Conservation (phyloP, 2,113 vertebrate species). For the Platycercus adscitus region DNA sequence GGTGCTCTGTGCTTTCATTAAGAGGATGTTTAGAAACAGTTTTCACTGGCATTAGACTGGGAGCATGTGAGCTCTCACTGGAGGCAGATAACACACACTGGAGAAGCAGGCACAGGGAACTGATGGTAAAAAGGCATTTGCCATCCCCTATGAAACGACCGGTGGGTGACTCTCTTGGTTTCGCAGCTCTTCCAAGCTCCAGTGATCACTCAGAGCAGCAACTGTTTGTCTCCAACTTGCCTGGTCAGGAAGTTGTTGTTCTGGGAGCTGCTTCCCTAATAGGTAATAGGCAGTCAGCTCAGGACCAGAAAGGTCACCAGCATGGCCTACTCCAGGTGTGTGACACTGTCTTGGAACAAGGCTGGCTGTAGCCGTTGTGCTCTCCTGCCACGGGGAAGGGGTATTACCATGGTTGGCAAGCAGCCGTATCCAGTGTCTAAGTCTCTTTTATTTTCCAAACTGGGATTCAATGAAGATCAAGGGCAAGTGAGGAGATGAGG, state of each 20-base stretch:
- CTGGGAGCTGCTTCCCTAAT: neutral
- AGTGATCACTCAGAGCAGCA: neutral
- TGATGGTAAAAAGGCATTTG: conserved; percentile 32
- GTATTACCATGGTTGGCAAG: conserved; percentile 6
- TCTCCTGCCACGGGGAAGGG: conserved; percentile 20
- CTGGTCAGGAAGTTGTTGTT: neutral
- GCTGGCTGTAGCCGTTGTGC: conserved; percentile 56
- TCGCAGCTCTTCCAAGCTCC: conserved; percentile 5
- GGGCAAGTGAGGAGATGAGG: conserved; percentile 17
- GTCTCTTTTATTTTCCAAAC: conserved; percentile 47
- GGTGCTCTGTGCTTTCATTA: conserved; percentile 67
- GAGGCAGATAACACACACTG: neutral
- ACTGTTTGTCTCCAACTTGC: neutral
- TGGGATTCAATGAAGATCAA: conserved; percentile 40
- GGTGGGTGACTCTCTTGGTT: neutral
- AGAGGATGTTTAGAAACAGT: conserved; percentile 72
- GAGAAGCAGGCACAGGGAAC: conserved; percentile 39
- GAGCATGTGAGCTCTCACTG: conserved; percentile 38
- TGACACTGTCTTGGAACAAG: conserved; percentile 26
- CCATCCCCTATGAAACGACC: neutral
- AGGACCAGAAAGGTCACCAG: conserved; percentile 2
- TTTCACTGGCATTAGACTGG: conserved; percentile 46
- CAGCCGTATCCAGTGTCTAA: conserved; percentile 12
- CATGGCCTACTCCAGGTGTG: conserved; percentile 16
- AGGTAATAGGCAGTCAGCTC: conserved; percentile 7